Base-by-base conservation (phyloP, 1,140 invertebrate genomes). In the Pseudoatta argentina region DNA sequence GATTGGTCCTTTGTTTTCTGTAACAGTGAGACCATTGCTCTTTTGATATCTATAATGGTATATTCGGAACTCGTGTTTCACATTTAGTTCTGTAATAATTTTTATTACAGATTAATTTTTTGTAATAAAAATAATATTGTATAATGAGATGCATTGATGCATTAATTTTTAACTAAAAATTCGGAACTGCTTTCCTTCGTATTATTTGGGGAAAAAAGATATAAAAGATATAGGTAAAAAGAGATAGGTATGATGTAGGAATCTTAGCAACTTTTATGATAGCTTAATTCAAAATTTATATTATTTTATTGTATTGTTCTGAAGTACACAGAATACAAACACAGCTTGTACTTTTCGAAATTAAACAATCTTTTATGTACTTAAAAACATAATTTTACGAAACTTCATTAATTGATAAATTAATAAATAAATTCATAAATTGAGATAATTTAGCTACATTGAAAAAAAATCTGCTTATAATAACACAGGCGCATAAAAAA, bases 91-190 rank as follows among this genome's bases (percentile, higher is more conserved):
- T 34, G 30, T 27, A 61, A 66, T 6, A 67, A 67, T 67, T 67
- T 67, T 67, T 21, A 67, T 21, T 6, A n/a, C 5, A 18, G 7
- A 21, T 51, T 69, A 24, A 69, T 69, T 48, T 69, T 3, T 51
- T 7, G 14, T 67, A 67, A 66, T 6, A 24, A 34, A 34, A 34
- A 51, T 51, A 48, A 51, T 69, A 21, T 21, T 21, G 21, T 21
- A 16, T 16, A 69, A 48, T 44, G 21, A 48, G 5, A 18, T 7
- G 2, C 21, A 7, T 66, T 21, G 34, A 48, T 8, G 18, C 10
- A 39, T 71, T 71, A 16, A 18, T 79, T 66, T 79, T 69, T 0
- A 77, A 12, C 34, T 12, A n/a, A 8, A 30, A 78, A 66, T 53
- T 57, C 24, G 6, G 27, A 51, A 48, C 44, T 18, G 10, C 12